Evolutionary conservation across 2,888 invertebrate species (phyloP), one percentile per base, ranked within the genome.

Genomic region (Temnothorax unifasciatus): DNA sequence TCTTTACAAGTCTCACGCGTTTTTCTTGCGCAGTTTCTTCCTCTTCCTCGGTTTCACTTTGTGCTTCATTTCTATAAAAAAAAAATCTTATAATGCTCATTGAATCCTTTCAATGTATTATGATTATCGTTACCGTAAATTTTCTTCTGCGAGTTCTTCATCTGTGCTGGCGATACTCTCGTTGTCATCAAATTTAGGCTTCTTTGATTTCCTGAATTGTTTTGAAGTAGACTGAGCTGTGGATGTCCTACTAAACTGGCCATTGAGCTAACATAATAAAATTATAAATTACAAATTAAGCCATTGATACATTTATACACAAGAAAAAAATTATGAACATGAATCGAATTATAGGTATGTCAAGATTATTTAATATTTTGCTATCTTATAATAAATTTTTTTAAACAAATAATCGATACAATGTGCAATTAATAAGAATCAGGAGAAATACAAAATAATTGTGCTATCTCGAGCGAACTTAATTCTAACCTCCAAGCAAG

Each of bases 21-120:
- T 99, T 99, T 93, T 99, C 98, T 94, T 99, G 98, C 0, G 97
- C 97, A 0, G 98, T 98, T 95, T 98, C 98, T 88, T 96, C 95
- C 88, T 97, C 97, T 91, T 97, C 97, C 0, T 95, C 95, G 41
- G 93, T 94, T 29, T 94, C 94, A 83, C 95, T 95, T 82, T 76
- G 15, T 63, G 34, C 13, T 13, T 52, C 50, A 41, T 76, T 29
- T 41, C 84, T 85, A 2, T n/a, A 69, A 64, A 13, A 38, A 13
- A 13, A 66, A 18, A 85, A 66, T 41, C 3, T 85, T 86, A 59
- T 86, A 57, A 15, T 50, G 63, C 0, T 61, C 34, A 68, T 6
- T 34, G 3, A 57, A 57, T 41, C 11, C 0, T 52, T 83, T 74
- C 2, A 76, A 61, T n/a, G 69, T 73, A 68, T 76, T 63, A n/a